Percentiles rank a stretch among this genome's conserved stretches.
These are phyloP conservation scores for Chymomyza fuscimana DNA, from an alignment of 2,888 invertebrate species.

Conservation along the genomic window DNA sequence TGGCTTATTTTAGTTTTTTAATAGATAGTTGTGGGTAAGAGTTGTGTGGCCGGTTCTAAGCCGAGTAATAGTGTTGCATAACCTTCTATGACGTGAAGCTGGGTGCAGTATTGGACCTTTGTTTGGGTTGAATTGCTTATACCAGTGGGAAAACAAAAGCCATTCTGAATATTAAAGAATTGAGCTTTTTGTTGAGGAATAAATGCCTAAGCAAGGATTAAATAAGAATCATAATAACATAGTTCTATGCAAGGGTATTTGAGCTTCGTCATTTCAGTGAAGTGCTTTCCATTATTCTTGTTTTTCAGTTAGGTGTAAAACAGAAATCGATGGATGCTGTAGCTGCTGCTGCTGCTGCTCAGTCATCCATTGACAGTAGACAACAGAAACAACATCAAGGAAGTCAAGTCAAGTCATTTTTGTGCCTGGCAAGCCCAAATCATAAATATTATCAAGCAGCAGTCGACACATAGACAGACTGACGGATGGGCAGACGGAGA, in stretches of 20 bases:
- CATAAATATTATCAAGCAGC: conserved; percentile 63
- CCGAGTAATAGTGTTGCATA: too few species aligned
- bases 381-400: neutral
- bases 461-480: neutral
- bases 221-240: too few species aligned
- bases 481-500: conserved; percentile 16
- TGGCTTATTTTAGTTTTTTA: too few species aligned
- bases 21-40: too few species aligned
- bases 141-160: too few species aligned
- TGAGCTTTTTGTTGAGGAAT: too few species aligned
- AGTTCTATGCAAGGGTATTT: neutral
- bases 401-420: conserved; percentile 30
- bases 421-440: conserved; percentile 43
- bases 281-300: neutral
- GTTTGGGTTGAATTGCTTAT: too few species aligned
- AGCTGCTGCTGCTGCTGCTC: neutral
- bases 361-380: neutral
- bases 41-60: too few species aligned
- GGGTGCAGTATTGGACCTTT: too few species aligned
- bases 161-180: too few species aligned
- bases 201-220: too few species aligned
- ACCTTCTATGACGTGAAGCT: too few species aligned
- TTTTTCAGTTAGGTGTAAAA: conserved; percentile 19
- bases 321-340: conserved; percentile 34
- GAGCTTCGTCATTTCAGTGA: neutral